phyloP scores from a whole-genome alignment of 2,888 invertebrate genomes.

The Rhagophthalmus giganteus region DNA sequence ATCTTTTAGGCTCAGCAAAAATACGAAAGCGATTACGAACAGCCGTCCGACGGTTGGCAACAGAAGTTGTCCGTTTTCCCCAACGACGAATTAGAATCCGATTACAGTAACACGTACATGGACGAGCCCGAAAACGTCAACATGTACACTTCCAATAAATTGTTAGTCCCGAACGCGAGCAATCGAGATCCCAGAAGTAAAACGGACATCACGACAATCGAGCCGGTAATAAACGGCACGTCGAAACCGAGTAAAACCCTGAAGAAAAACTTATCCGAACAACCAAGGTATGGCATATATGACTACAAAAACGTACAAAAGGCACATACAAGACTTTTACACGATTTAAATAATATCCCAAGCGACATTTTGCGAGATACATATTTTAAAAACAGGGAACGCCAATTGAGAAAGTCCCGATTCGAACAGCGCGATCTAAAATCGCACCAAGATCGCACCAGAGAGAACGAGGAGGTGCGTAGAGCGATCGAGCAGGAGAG shows the following conservation, averaged over 20 bases:
- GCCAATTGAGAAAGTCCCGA: conserved; percentile 48
- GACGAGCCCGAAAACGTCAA: conserved; percentile 39
- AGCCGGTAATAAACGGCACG: too few relatives aligned
- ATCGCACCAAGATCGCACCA: conserved; percentile 47
- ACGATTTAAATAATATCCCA: conserved; percentile 51
- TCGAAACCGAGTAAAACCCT: conserved; percentile 19
- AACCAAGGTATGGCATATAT: conserved; percentile 44
- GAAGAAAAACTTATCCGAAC: conserved; percentile 48
- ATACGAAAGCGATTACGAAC: conserved; percentile 38
- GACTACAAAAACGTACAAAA: conserved; percentile 50
- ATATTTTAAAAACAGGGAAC: conserved; percentile 52
- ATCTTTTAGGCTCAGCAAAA: conserved; percentile 32
- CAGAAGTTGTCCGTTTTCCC: conserved; percentile 19
- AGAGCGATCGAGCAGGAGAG: conserved; percentile 46
- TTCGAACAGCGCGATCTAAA: conserved; percentile 53
- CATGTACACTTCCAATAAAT: conserved; percentile 41
- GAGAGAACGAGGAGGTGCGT: conserved; percentile 48
- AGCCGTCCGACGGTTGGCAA: conserved; percentile 30
- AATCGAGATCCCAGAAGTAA: conserved; percentile 51
- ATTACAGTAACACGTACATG: conserved; percentile 29
- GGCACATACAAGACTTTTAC: conserved; percentile 48
- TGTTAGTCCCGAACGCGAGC: conserved; percentile 33
- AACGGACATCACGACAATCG: too few relatives aligned
- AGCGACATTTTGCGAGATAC: conserved; percentile 53
- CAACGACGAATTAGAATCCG: conserved; percentile 36